Base-by-base conservation (phyloP, 92 coral and sea anemone species). In the Zoanthus solanderi region DNA sequence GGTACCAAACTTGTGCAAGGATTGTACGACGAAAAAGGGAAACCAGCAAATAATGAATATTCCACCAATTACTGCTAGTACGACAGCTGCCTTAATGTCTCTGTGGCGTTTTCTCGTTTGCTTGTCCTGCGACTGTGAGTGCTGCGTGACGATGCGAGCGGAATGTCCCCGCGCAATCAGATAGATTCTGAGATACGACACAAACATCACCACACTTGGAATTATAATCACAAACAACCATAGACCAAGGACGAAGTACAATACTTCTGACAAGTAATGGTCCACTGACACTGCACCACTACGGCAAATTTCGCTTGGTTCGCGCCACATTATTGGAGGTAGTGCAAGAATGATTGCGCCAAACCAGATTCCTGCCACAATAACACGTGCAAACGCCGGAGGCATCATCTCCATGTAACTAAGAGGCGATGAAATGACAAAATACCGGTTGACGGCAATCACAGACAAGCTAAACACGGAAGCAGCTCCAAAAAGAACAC, bases 401-500 rank as follows among this genome's bases (percentile, higher is more conserved):
- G 98, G 96, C 96, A 96, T 92, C 88, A 93, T 89, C 78, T 93
- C 96, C 28, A 93, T 90, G 86, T 91, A 96, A 56, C 93, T 94
- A 69, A 96, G 91, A 16, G 98, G 98, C 72, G 94, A 89, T 58
- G 98, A 92, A 57, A 96, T 96, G n/a, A 95, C 94, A 15, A 96
- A 91, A 67, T 91, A 96, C 87, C 98, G 93, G 69, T 95, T 94
- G 92, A 96, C 90, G 60, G 98, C 98, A 34, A 96, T 97, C 76
- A 96, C 94, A 57, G 98, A 93, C 81, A 96, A 74, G 44, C 98
- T 96, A 67, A 91, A 86, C 42, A 96, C 98, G 9, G 98, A 96
- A 37, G 98, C 98, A 7, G 98, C 98, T 57, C 98, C 98, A 85
- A 96, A 96, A 18, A 96, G 95, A 48, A 96, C 98, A 78, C 98